Conservation (phyloP, 2,888 invertebrate genomes). For the Euphydryas editha region DNA sequence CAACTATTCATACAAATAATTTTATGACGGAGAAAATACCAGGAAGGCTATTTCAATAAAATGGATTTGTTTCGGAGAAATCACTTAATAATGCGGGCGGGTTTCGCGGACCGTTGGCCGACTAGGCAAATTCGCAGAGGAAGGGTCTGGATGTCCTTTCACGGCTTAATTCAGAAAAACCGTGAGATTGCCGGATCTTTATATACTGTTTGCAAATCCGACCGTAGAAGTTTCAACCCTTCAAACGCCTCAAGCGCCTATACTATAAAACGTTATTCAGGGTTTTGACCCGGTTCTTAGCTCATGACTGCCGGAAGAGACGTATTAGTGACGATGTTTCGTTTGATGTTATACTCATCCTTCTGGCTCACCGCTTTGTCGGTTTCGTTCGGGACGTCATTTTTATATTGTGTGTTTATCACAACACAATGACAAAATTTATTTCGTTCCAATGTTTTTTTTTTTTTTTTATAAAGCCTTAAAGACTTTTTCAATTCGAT, state of each 20-base stretch:
- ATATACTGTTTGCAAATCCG: slow-evolving; percentile 76
- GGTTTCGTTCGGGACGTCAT: background rate
- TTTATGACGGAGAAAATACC: background rate
- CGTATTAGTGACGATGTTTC: slow-evolving; percentile 50
- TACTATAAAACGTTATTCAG: slow-evolving; percentile 72
- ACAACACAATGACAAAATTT: background rate
- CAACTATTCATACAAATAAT: background rate
- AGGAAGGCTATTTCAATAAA: slow-evolving; percentile 38
- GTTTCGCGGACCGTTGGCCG: slow-evolving; percentile 44
- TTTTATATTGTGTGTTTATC: slow-evolving; percentile 3
- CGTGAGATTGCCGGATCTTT: slow-evolving; percentile 73
- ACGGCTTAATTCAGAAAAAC: slow-evolving; percentile 76
- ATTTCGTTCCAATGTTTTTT: background rate
- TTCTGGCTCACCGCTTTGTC: background rate
- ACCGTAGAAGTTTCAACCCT: slow-evolving; percentile 74
- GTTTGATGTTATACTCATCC: slow-evolving; percentile 20
- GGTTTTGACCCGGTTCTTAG: slow-evolving; percentile 57
- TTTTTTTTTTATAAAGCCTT: no score
- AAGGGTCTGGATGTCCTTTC: slow-evolving; percentile 65
- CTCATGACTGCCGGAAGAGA: slow-evolving; percentile 55
- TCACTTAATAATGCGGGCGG: slow-evolving; percentile 71
- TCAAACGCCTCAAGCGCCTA: slow-evolving; percentile 60
- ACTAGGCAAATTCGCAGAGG: slow-evolving; percentile 62
- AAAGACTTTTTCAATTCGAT: no score
- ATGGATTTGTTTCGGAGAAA: slow-evolving; percentile 68